phyloP scores from a whole-genome alignment of 2,888 invertebrate species.

The Esperia sulphurella region DNA sequence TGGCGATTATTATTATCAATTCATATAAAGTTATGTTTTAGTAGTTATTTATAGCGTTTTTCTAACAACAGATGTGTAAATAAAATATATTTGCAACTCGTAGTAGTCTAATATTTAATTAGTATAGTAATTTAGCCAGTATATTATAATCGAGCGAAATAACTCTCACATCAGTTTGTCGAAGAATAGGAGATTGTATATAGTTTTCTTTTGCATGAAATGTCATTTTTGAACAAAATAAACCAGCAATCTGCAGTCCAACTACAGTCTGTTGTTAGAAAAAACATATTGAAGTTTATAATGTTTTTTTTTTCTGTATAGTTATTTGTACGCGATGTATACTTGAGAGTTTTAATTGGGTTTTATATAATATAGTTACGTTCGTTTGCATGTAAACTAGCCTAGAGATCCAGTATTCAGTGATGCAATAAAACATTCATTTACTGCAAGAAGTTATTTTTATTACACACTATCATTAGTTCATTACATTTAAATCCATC shows the following conservation, averaged over 20 bases:
- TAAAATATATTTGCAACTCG: neutral
- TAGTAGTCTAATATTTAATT: too few relatives aligned
- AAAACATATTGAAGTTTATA: conserved; percentile 46
- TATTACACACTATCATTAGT: conserved; percentile 17
- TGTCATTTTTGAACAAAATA: neutral
- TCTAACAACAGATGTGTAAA: conserved; percentile 8
- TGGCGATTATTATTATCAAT: neutral
- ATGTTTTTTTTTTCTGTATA: conserved; percentile 52
- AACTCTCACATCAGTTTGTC: too few relatives aligned
- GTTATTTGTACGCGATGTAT: conserved; percentile 46
- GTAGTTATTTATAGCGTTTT: conserved; percentile 11
- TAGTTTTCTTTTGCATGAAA: neutral
- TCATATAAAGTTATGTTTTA: conserved; percentile 19
- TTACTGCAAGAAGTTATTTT: conserved; percentile 26
- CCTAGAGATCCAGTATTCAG: conserved; percentile 66
- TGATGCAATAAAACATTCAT: conserved; percentile 71
- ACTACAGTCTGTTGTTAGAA: conserved; percentile 4
- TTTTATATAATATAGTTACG: conserved; percentile 30
- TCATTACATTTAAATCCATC: too few relatives aligned
- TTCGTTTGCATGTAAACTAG: conserved; percentile 65
- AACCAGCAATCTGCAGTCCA: too few relatives aligned
- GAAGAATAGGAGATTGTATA: too few relatives aligned
- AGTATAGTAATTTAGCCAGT: too few relatives aligned
- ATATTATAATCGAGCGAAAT: too few relatives aligned
- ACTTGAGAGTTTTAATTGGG: conserved; percentile 43